Base-by-base conservation (phyloP, 2,888 invertebrate species). In the Mycalesis mineus region DNA sequence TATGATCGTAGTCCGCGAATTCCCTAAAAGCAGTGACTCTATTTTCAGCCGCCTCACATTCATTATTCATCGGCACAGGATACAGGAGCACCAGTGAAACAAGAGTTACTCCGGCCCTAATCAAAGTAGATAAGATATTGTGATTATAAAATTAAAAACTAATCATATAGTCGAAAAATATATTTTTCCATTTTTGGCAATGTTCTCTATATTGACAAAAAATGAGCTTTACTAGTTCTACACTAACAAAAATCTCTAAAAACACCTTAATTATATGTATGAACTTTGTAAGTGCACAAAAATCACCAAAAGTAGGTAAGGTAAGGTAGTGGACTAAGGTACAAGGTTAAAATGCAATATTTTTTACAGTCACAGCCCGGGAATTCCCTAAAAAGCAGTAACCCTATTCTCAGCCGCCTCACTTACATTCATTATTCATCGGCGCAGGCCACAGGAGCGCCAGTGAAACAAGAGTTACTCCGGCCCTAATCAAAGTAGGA, bases 401-500 rank as follows among this genome's bases (percentile, higher is more conserved):
- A 50, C 44, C 8, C 29, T 44, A 44, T 29, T 29, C 11, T 29
- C n/a, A 14, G 15, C 40, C 17, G 44, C 36, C 49, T 11, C 55
- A 40, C 41, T 36, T 5, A 42, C 56, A 60, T 60, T 60, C 33
- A 60, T 57, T 57, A 57, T 57, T 45, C 45, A 54, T 40, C 13
- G 45, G 39, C 29, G 17, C 28, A 44, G 37, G 31, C 50, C 50
- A 45, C 54, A 50, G 57, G 40, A 54, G 54, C 37, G 41, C 39
- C 55, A 53, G 52, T 62, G 60, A 55, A 56, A 49, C 44, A 42
- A 60, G 57, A 56, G 45, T 57, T 54, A 57, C 48, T 58, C 31
- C 48, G 54, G 63, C 53, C 56, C 60, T 58, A 64, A 65, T 65
- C 63, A 64, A 64, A 65, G 64, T 54, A 59, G 61, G 64, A 64